These are phyloP conservation scores for Mesocricetus auratus DNA, from an alignment of 2,113 vertebrate genomes.

Conservation along the genomic window DNA sequence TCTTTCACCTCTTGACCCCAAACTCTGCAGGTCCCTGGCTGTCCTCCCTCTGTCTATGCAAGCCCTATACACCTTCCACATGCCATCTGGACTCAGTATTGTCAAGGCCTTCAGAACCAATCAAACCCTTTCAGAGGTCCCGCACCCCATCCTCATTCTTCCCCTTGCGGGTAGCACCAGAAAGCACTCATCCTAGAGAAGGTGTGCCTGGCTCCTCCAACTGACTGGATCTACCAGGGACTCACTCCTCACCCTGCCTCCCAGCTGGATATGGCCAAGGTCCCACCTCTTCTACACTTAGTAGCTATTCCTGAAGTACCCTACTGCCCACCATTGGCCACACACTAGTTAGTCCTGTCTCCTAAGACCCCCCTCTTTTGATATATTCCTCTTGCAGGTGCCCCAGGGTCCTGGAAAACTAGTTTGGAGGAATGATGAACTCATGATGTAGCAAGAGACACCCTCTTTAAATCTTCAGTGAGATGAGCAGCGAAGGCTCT, in stretches of 20 bases:
- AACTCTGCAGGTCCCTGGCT: not conserved
- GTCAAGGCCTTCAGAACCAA: not conserved
- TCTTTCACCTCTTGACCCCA: not conserved
- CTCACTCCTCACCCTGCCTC: not conserved
- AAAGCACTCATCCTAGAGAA: conserved; percentile 7
- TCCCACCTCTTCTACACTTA: not conserved
- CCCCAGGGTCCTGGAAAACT: not conserved
- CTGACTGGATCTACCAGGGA: not conserved
- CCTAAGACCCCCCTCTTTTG: not conserved
- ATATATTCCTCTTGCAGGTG: not conserved
- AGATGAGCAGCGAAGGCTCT: not conserved
- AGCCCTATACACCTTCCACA: not conserved
- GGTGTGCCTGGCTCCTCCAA: not conserved
- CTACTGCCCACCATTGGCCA: not conserved
- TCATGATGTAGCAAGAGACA: not conserved
- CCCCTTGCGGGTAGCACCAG: not conserved
- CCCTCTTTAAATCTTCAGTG: not conserved
- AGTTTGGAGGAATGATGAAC: not conserved
- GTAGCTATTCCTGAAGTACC: not conserved
- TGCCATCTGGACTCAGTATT: not conserved
- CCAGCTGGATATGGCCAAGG: not conserved
- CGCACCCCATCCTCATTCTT: not conserved
- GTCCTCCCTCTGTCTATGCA: not conserved
- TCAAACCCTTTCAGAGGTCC: not conserved
- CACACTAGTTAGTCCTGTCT: not conserved